Base-by-base conservation (phyloP, 2,888 invertebrate genomes). In the Cheiracanthium punctorium region DNA sequence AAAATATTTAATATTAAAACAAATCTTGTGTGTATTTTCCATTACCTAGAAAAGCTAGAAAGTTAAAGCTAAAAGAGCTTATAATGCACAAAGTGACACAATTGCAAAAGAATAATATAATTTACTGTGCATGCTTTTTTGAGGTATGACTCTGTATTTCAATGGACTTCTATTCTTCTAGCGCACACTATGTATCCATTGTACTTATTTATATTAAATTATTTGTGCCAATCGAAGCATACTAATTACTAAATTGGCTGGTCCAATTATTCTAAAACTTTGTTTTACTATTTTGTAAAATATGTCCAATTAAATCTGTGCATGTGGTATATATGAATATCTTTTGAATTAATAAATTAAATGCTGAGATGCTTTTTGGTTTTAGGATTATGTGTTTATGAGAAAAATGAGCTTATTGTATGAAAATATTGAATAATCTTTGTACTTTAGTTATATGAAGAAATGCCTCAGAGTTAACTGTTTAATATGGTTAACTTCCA, bases 151-250 rank as follows among this genome's bases (percentile, higher is more conserved):
- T 29, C 30, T 65, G 65, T 77, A 70, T 67, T 77, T 70, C 65
- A 52, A 77, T 76, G 52, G 48, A 28, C 70, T 79, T 52, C 64
- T 58, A 58, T 17, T 7, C 58, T 58, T 58, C 48, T 82, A 73
- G 84, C 84, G 79, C 84, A 85, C 84, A 85, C 52, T 74, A 73
- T 76, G 75, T 70, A 79, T 79, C 33, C 58, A 72, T 41, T 85
- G 84, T 85, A 85, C 82, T 85, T 85, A 85, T 80, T 77, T 84
- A 79, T 85, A 58, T 82, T 85, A 85, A 79, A 79, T 85, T 85
- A 85, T 85, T 79, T 85, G 84, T 85, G 79, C 84, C 84, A 85
- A 85, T 82, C 8, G 33, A 69, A 82, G 73, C 70, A 37, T 74
- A 79, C 32, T 77, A 73, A 69, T 28, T 72, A 65, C 58, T 37